These are phyloP conservation scores for Aegotheles bennettii DNA, from an alignment of 2,113 vertebrate genomes.

Conservation along the genomic window DNA sequence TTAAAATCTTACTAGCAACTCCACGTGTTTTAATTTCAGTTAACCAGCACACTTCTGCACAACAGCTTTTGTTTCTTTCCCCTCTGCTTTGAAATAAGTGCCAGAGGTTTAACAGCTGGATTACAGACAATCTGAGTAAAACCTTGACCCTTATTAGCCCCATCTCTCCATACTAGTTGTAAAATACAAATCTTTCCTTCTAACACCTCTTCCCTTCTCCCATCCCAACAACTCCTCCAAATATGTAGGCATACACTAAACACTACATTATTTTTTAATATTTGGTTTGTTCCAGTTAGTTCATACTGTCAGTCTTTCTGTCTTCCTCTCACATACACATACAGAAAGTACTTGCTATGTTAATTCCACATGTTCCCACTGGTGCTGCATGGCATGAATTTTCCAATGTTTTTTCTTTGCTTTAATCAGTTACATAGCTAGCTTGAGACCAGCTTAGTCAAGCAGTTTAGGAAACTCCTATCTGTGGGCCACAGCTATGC, in stretches of 20 bases:
- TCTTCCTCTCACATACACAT: background rate
- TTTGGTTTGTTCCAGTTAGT: background rate
- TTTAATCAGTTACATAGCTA: slow-evolving; percentile 58
- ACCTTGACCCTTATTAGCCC: background rate
- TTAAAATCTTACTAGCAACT: background rate
- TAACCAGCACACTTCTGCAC: background rate
- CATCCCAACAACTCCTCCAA: background rate
- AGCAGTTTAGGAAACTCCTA: too few species aligned
- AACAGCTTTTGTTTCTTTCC: background rate
- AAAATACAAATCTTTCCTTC: background rate
- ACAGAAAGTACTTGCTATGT: background rate
- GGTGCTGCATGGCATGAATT: slow-evolving; percentile 64
- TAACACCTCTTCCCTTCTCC: background rate
- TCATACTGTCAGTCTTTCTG: background rate
- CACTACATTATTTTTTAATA: background rate
- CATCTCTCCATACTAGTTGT: background rate
- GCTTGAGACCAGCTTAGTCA: too few species aligned
- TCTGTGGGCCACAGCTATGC: too few species aligned
- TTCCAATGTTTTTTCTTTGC: slow-evolving; percentile 59
- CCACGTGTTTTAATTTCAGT: background rate
- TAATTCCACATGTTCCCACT: slow-evolving; percentile 53
- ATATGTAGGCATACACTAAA: background rate
- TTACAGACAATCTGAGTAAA: background rate
- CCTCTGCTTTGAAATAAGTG: background rate
- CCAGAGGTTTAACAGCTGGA: background rate